Conservation (phyloP, 2,888 invertebrate genomes). For the Melanostoma scalare region DNA sequence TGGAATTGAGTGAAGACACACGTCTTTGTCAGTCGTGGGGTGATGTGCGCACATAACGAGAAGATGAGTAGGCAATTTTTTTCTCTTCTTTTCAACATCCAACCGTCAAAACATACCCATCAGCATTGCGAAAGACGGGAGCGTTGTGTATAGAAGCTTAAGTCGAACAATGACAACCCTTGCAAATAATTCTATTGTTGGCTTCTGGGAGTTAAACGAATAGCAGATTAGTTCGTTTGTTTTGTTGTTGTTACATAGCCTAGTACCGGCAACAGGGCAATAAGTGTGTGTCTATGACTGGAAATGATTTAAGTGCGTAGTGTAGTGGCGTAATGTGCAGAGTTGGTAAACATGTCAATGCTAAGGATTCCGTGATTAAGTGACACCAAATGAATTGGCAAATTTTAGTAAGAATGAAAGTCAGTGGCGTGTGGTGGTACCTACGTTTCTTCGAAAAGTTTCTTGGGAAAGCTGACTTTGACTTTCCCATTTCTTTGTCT, state of each 20-base stretch:
- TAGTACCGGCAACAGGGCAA: slow-evolving; percentile 46
- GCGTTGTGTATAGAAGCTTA: slow-evolving; percentile 56
- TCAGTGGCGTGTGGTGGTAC: too few relatives aligned
- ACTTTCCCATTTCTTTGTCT: too few relatives aligned
- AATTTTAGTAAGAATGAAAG: background rate
- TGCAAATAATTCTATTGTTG: slow-evolving; percentile 71
- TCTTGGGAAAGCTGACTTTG: too few relatives aligned
- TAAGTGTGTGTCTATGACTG: slow-evolving; percentile 72
- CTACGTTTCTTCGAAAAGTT: too few relatives aligned
- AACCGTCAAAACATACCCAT: slow-evolving; percentile 61
- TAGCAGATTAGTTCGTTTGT: slow-evolving; percentile 68
- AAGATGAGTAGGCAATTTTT: slow-evolving; percentile 68
- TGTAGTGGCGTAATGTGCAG: slow-evolving; percentile 46
- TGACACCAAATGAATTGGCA: slow-evolving; percentile 58
- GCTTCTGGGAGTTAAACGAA: slow-evolving; percentile 68
- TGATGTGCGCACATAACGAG: slow-evolving; percentile 40
- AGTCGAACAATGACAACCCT: slow-evolving; percentile 65
- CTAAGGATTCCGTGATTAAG: slow-evolving; percentile 62
- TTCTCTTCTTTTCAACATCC: slow-evolving; percentile 6
- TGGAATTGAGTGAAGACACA: slow-evolving; percentile 75
- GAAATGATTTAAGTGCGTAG: slow-evolving; percentile 59
- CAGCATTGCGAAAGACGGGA: slow-evolving; percentile 24
- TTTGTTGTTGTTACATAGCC: slow-evolving; percentile 42
- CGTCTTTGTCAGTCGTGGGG: slow-evolving; percentile 65
- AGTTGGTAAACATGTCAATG: slow-evolving; percentile 70